These are phyloP conservation scores for Seriola quinqueradiata DNA, from an alignment of 2,113 vertebrate genomes.

Conservation along the genomic window DNA sequence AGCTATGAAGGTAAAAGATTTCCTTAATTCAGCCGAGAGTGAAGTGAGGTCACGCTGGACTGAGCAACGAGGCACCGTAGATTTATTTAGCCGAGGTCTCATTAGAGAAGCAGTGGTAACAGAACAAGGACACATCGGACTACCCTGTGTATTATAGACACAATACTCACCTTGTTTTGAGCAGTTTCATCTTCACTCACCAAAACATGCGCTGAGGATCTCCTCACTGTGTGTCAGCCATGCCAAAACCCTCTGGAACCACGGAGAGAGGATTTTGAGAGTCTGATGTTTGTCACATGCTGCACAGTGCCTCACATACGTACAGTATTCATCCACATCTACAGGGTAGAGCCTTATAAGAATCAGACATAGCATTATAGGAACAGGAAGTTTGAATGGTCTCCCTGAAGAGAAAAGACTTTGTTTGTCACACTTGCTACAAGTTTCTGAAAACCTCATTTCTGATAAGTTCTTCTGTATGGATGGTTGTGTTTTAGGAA, in stretches of 20 bases:
- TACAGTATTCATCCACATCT: constrained; percentile 4
- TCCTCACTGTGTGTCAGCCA: constrained; percentile 41
- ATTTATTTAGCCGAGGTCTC: constrained; percentile 57
- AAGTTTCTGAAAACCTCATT: neutral
- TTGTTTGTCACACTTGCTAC: neutral
- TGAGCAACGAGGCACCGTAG: constrained; percentile 22
- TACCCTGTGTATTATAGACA: neutral
- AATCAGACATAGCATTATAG: neutral
- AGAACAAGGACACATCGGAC: constrained; percentile 59
- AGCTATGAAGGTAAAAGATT: constrained; percentile 55
- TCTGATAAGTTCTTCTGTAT: neutral
- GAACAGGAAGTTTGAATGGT: neutral
- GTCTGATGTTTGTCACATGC: constrained; percentile 14
- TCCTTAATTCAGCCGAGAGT: constrained; percentile 46
- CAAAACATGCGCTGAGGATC: constrained; percentile 59
- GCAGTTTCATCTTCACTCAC: constrained; percentile 53
- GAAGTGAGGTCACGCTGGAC: constrained; percentile 58
- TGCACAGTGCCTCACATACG: neutral
- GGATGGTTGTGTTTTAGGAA: neutral
- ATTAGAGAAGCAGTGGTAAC: constrained; percentile 60
- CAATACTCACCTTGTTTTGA: constrained; percentile 42
- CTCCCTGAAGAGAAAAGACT: neutral
- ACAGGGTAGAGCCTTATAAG: neutral
- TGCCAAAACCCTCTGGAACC: constrained; percentile 33
- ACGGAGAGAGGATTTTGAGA: constrained; percentile 28